A percentile compares a stretch with the other conserved stretches of the same genome.
phyloP scores from a whole-genome alignment of 2,888 invertebrate species.

The Sarcophaga carnaria region DNA sequence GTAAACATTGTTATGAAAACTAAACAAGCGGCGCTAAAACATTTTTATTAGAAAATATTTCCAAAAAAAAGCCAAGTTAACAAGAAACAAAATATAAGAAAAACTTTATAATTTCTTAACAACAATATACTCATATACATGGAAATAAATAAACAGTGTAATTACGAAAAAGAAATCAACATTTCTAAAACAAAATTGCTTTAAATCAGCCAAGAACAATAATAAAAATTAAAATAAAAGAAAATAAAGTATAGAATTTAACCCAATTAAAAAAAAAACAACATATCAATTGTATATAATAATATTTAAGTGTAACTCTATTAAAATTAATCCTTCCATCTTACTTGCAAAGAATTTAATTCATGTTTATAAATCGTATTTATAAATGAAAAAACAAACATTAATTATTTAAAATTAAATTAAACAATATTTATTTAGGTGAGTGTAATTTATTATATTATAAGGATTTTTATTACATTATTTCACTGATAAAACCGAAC shows the following conservation, averaged over 20 bases:
- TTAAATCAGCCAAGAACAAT: neutral
- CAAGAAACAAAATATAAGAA: slow-evolving; percentile 21
- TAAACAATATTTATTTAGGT: slow-evolving; percentile 40
- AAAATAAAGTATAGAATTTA: slow-evolving; percentile 26
- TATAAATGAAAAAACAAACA: neutral
- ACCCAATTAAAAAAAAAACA: slow-evolving; percentile 42
- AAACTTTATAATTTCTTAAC: neutral
- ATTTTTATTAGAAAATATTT: neutral
- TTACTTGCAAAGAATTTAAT: slow-evolving; percentile 21
- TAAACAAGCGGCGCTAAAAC: slow-evolving; percentile 27
- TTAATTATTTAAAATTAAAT: slow-evolving; percentile 8
- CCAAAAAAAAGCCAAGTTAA: slow-evolving; percentile 6
- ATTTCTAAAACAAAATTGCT: no score
- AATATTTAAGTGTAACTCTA: slow-evolving; percentile 27
- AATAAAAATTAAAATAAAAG: neutral
- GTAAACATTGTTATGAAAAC: slow-evolving; percentile 69
- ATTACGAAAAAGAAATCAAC: neutral
- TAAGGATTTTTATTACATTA: neutral
- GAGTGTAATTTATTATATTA: slow-evolving; percentile 3
- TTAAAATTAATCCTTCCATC: slow-evolving; percentile 53
- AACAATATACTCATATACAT: neutral
- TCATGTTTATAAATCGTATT: slow-evolving; percentile 15
- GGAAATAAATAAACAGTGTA: neutral
- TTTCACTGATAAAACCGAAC: neutral
- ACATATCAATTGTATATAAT: slow-evolving; percentile 58